Base-by-base conservation (phyloP, 64 coral and sea anemone species). In the Montipora efflorescens region DNA sequence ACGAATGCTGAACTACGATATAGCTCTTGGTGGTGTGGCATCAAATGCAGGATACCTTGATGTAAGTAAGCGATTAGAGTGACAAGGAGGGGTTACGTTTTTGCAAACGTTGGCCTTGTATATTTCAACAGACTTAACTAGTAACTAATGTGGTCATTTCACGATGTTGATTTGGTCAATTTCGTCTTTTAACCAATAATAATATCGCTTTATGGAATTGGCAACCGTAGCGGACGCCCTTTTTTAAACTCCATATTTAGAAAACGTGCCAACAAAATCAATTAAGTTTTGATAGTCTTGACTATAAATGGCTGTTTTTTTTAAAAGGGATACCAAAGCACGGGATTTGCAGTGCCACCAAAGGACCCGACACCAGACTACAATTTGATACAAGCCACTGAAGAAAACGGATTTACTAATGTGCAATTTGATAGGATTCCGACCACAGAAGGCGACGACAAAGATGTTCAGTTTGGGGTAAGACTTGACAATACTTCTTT, bases 401-500 rank as follows among this genome's bases (percentile, higher is more conserved):
- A 88, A 53, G 43, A 19, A 4, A 76, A 76, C 55, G 86, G 86
- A 2, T 21, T 75, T 14, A 88, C 86, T 4, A 88, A 9, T 5
- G 48, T 88, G 20, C 43, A 25, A 21, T 88, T 69, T 52, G 74
- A 75, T 11, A 88, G 86, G 51, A 88, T 8, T 53, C 45, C 74
- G 1, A 52, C 47, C 9, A 88, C 86, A 5, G 46, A 71, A 21
- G 7, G 51, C 7, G 86, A 88, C 49, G 69, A 48, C 10, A 88
- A 88, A 5, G 86, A 88, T 36, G 19, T 88, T 44, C 67, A 59
- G 49, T 74, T 88, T 23, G 6, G 19, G 86, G 86, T 88, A 8
- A 70, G 55, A 86, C 10, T 8, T 57, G 6, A 11, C 6, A 57
- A 57, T 57, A 7, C 6, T 57, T 57, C 6, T 0, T 57, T 57